phyloP scores from a whole-genome alignment of 2,113 vertebrate species.

The Tautogolabrus adspersus region DNA sequence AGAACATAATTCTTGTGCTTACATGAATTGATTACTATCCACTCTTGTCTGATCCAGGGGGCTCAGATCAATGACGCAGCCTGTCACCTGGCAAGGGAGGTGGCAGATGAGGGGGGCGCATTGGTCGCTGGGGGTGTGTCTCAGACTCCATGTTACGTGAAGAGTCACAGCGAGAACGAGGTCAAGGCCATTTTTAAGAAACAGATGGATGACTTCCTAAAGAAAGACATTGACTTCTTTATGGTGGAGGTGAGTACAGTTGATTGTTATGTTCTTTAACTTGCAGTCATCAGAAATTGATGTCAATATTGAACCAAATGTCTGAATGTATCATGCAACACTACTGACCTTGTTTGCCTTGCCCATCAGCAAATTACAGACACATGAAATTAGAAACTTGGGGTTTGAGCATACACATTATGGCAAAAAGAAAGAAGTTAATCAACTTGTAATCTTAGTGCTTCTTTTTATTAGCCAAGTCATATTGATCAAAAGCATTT shows the following conservation, averaged over 20 bases:
- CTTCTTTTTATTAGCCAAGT: not conserved
- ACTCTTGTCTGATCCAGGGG: slow-evolving; percentile 72
- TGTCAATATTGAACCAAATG: not conserved
- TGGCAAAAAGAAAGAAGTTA: too few species aligned
- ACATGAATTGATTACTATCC: not conserved
- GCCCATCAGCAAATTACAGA: not conserved
- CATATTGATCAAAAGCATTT: not conserved
- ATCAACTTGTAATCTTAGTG: too few species aligned
- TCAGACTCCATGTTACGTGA: slow-evolving; percentile 91
- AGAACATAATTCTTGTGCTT: not conserved
- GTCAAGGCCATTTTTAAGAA: slow-evolving; percentile 90
- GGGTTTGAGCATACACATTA: not conserved
- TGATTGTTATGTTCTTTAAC: not conserved
- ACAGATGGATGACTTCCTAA: slow-evolving; percentile 90
- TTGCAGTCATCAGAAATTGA: not conserved
- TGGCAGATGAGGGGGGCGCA: slow-evolving; percentile 89
- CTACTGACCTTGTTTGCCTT: not conserved
- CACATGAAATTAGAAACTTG: not conserved
- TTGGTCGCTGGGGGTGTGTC: slow-evolving; percentile 93
- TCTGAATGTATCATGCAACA: not conserved
- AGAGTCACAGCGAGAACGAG: slow-evolving; percentile 87
- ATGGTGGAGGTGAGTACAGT: slow-evolving; percentile 89
- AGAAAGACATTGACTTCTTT: slow-evolving; percentile 92
- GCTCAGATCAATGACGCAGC: slow-evolving; percentile 93
- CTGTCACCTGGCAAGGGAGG: slow-evolving; percentile 91